Conservation (phyloP, 2,888 invertebrate species). For the Heterodera filipjevi region DNA sequence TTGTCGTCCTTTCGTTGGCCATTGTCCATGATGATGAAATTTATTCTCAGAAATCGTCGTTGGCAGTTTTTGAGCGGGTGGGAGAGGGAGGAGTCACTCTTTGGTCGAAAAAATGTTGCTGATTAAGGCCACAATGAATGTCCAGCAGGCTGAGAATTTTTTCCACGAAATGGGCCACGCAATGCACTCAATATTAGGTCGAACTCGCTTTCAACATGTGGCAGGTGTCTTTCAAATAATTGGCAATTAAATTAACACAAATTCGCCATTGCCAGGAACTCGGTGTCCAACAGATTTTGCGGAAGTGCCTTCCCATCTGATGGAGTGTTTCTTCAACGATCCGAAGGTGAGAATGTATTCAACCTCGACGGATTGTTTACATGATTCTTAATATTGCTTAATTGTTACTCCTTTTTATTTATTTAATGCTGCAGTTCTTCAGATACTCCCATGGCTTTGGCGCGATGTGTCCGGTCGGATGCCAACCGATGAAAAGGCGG, state of each 20-base stretch:
- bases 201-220: constrained; percentile 93
- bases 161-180: constrained; percentile 99
- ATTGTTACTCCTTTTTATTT: too few relatives aligned
- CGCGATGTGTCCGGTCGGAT: constrained; percentile 64
- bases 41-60: neutral
- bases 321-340: constrained; percentile 95
- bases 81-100: neutral
- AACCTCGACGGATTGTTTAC: neutral
- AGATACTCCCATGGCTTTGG: constrained; percentile 34
- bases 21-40: constrained; percentile 18
- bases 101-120: neutral
- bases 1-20: constrained; percentile 61
- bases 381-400: constrained; percentile 24
- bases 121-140: constrained; percentile 70
- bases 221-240: constrained; percentile 70
- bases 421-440: too few relatives aligned
- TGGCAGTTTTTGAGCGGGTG: constrained; percentile 19
- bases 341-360: constrained; percentile 40
- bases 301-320: constrained; percentile 93
- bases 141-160: constrained; percentile 87
- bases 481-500: constrained; percentile 75
- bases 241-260: neutral
- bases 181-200: constrained; percentile 95
- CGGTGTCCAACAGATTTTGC: constrained; percentile 96
- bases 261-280: constrained; percentile 73